Percentiles rank a stretch among this genome's conserved stretches.
phyloP scores from a whole-genome alignment of 2,113 vertebrate genomes.

The Himantopus leucocephalus region DNA sequence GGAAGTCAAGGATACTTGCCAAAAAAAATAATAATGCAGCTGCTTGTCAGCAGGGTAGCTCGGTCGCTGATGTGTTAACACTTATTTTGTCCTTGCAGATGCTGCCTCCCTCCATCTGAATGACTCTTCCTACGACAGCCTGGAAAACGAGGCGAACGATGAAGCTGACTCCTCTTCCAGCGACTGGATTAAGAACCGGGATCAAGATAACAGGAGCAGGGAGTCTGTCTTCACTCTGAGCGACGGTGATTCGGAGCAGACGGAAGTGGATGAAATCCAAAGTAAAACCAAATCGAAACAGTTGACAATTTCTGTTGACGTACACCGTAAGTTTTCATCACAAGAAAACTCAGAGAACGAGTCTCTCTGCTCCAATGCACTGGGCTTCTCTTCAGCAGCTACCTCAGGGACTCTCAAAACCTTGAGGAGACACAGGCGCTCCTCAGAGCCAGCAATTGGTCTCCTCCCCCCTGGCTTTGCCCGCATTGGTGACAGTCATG shows the following conservation, averaged over 20 bases:
- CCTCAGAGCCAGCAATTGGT: slow-evolving; percentile 82
- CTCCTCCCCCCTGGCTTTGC: slow-evolving; percentile 43
- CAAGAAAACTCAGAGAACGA: slow-evolving; percentile 31
- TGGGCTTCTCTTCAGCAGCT: slow-evolving; percentile 46
- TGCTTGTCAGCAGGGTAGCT: background rate
- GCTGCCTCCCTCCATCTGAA: slow-evolving; percentile 87
- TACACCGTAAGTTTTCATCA: slow-evolving; percentile 36
- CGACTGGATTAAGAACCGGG: slow-evolving; percentile 70
- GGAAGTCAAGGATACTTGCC: background rate
- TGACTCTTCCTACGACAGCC: slow-evolving; percentile 91
- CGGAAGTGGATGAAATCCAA: slow-evolving; percentile 70
- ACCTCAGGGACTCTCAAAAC: slow-evolving; percentile 43
- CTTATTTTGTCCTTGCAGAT: slow-evolving; percentile 72
- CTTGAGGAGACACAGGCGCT: slow-evolving; percentile 77
- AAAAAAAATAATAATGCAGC: background rate
- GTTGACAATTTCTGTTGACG: slow-evolving; percentile 42
- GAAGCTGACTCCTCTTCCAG: slow-evolving; percentile 83
- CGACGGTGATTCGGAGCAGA: slow-evolving; percentile 81
- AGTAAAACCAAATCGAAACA: slow-evolving; percentile 71
- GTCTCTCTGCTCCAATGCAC: background rate
- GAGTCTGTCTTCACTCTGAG: slow-evolving; percentile 91
- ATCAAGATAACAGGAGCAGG: slow-evolving; percentile 86
- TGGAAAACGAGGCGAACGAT: slow-evolving; percentile 90
- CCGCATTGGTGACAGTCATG: background rate
- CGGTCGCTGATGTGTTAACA: background rate